Conservation (phyloP, 2,888 invertebrate genomes). For the Harpagoxenus sublaevis region DNA sequence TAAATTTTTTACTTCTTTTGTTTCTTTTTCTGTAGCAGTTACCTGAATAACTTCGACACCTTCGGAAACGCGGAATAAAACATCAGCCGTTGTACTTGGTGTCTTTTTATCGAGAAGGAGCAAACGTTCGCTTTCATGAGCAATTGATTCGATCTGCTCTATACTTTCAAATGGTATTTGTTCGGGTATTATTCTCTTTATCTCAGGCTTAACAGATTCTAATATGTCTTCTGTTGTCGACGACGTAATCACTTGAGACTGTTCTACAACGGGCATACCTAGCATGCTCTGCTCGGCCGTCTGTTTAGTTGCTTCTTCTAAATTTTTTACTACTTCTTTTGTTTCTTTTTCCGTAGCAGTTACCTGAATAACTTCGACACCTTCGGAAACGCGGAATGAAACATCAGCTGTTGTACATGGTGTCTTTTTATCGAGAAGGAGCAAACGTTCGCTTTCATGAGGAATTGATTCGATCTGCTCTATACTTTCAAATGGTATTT, state of each 20-base stretch:
- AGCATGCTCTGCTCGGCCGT: constrained; percentile 79
- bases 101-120: constrained; percentile 70
- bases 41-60: constrained; percentile 85
- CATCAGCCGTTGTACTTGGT: constrained; percentile 76
- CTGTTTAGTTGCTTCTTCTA: constrained; percentile 62
- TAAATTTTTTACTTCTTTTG: neutral
- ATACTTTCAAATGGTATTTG: constrained; percentile 81
- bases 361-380: constrained; percentile 4
- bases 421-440: neutral
- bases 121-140: constrained; percentile 57
- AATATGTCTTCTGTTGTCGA: constrained; percentile 78
- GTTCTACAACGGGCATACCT: constrained; percentile 66
- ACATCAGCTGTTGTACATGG: neutral
- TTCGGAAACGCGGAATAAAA: constrained; percentile 80
- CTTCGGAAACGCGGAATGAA: neutral
- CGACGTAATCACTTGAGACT: constrained; percentile 58
- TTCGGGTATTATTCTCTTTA: constrained; percentile 81
- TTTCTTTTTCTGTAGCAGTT: constrained; percentile 67
- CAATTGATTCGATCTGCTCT: neutral
- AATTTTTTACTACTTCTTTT: neutral
- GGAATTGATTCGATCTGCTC: constrained; percentile 4
- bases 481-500: constrained; percentile 72
- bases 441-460: neutral
- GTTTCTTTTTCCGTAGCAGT: neutral
- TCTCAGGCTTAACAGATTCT: constrained; percentile 74